Evolutionary conservation across 30 jellyfish, hydroid and myxozoan genomes (phyloP), one percentile per base, ranked within the genome.

Genomic region (Euphysa ruthae): DNA sequence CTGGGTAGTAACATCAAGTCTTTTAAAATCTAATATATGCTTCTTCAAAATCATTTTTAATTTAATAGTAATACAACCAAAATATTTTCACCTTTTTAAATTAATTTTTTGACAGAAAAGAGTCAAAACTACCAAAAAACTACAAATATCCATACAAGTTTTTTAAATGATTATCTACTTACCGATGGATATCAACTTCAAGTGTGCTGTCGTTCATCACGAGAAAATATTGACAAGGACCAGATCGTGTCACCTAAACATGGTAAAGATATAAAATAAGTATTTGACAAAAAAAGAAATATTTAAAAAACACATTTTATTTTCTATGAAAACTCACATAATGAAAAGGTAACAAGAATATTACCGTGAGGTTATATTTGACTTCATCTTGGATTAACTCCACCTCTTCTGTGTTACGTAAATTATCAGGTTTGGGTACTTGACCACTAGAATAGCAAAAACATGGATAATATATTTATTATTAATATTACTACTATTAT

Each of bases 181-280:
- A 84, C 95, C 95, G 61, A 66, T 86, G 96, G 42, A 86, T 83
- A 33, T 78, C 96, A 20, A 86, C 94, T 22, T 78, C 96, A 0
- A 86, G 43, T 3, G 87, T 32, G 7, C 93, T 75, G 38, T 79
- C 82, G 61, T 86, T 86, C 94, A 86, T 73, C 18, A 73, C 79
- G 27, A 86, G 65, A 43, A 86, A 70, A 33, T 61, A 86, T n/a
- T 85, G 81, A 42, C 63, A 71, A 3, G 96, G 93, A 43, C 96
- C 96, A 64, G 75, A 58, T 61, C 65, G 62, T 15, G 93, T 85
- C 3, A 71, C 95, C 95, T 85, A 38, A 38, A 38, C 52, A 8
- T 38, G 12, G 52, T 38, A 12, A 38, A 52, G 31, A 52, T n/a
- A 21, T 13, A 10, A 21, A 20, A 52, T 52, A 52, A 52, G 65